These are phyloP conservation scores for Helicoverpa zea DNA, from an alignment of 1,140 invertebrate genomes.

Conservation along the genomic window DNA sequence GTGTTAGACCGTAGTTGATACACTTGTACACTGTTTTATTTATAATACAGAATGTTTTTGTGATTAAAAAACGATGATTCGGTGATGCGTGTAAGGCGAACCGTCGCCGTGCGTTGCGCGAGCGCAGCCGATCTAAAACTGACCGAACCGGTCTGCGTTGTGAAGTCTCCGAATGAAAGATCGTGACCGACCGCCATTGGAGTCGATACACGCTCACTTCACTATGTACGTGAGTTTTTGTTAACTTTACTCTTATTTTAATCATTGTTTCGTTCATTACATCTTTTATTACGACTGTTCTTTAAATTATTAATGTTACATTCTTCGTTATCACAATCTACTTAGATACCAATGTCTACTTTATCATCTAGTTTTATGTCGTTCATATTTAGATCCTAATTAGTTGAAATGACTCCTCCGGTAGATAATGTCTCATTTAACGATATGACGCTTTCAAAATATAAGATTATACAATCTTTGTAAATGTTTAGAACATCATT, in stretches of 20 bases:
- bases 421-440: constrained; percentile 1
- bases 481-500: constrained; percentile 3
- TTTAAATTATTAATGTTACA: background rate
- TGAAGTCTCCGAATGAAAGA: constrained; percentile 64
- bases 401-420: constrained; percentile 13
- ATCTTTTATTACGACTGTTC: background rate
- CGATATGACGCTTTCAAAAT: constrained; percentile 5
- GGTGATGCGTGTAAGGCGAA: constrained; percentile 60
- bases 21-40: constrained; percentile 48
- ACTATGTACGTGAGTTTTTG: constrained; percentile 46
- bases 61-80: constrained; percentile 63
- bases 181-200: constrained; percentile 64
- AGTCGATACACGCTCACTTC: constrained; percentile 68
- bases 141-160: constrained; percentile 74
- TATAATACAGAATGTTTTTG: constrained; percentile 50
- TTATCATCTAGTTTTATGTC: background rate
- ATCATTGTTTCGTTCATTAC: constrained; percentile 34
- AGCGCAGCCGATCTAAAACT: constrained; percentile 78
- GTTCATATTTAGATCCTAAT: constrained; percentile 16
- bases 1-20: background rate
- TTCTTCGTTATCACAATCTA: background rate
- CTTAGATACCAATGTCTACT: background rate
- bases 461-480: constrained; percentile 16
- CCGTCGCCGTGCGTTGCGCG: constrained; percentile 67
- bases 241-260: constrained; percentile 48